phyloP scores from a whole-genome alignment of 2,797 vertebrate species.

The Muscicapa striata region DNA sequence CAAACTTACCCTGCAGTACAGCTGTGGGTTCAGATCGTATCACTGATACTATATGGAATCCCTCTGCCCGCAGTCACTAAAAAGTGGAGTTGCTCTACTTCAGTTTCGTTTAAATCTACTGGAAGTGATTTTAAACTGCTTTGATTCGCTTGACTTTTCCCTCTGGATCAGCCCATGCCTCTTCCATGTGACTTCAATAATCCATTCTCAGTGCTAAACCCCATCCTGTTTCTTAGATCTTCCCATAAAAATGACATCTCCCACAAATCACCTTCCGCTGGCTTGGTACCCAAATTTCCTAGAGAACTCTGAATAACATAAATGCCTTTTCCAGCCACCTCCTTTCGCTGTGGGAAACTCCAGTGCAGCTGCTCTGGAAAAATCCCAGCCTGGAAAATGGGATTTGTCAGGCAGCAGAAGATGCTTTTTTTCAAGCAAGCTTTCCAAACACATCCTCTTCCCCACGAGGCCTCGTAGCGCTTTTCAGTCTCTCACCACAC shows the following conservation, averaged over 20 bases:
- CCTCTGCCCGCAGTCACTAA: background rate
- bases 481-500: background rate
- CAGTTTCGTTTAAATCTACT: background rate
- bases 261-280: background rate
- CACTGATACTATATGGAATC: rapidly evolving
- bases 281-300: background rate
- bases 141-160: background rate
- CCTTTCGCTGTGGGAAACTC: background rate
- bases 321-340: background rate
- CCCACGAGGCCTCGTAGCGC: background rate
- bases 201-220: background rate
- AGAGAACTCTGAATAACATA: background rate
- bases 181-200: background rate
- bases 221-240: background rate
- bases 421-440: background rate
- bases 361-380: background rate
- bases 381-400: background rate
- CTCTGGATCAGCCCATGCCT: background rate
- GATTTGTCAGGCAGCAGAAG: background rate
- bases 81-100: background rate
- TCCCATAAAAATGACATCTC: background rate
- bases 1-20: background rate
- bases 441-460: background rate
- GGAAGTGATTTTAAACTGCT: background rate
- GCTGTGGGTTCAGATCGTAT: rapidly evolving